Evolutionary conservation across 1,140 invertebrate genomes (phyloP).

Genomic region (Drosophila grimshawi): DNA sequence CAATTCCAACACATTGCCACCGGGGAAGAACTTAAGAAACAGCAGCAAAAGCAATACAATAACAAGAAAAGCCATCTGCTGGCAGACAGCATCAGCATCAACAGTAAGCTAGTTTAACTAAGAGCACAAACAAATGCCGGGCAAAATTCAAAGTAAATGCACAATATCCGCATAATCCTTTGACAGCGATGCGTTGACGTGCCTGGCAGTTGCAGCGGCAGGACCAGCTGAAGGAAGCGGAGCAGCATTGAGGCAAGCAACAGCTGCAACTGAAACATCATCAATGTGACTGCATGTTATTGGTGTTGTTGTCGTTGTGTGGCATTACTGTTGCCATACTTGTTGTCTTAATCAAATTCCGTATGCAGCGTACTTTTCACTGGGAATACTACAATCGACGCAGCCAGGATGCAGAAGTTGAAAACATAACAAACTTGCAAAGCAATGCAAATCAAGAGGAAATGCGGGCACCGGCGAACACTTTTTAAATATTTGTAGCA

Average conservation of each 20-base stretch:
- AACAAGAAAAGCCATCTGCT: conserved; percentile 37
- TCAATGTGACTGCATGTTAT: conserved; percentile 56
- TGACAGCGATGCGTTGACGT: conserved; percentile 61
- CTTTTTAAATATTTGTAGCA: conserved; percentile 33
- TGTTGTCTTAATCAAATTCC: conserved; percentile 81
- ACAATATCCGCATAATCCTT: conserved; percentile 78
- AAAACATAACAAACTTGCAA: conserved; percentile 79
- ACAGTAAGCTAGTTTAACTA: conserved; percentile 72
- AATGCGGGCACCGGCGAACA: conserved; percentile 59
- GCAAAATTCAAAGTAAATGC: conserved; percentile 71
- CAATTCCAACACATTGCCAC: conserved; percentile 40
- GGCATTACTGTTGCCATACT: conserved; percentile 18
- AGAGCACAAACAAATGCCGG: conserved; percentile 73
- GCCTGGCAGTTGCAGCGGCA: conserved; percentile 21
- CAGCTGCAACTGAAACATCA: conserved; percentile 60
- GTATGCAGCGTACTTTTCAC: conserved; percentile 76
- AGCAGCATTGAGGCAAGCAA: conserved; percentile 25
- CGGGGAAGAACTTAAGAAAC: conserved; percentile 58
- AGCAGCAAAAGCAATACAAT: conserved; percentile 39
- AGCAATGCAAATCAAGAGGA: conserved; percentile 80
- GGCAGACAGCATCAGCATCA: conserved; percentile 53
- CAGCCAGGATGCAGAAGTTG: conserved; percentile 74
- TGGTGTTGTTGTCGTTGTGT: conserved; percentile 35
- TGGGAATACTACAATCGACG: conserved; percentile 64
- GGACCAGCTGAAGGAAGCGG: conserved; percentile 31